Evolutionary conservation across 2,113 vertebrate species (phyloP).

Genomic region (Tauraco erythrolophus): DNA sequence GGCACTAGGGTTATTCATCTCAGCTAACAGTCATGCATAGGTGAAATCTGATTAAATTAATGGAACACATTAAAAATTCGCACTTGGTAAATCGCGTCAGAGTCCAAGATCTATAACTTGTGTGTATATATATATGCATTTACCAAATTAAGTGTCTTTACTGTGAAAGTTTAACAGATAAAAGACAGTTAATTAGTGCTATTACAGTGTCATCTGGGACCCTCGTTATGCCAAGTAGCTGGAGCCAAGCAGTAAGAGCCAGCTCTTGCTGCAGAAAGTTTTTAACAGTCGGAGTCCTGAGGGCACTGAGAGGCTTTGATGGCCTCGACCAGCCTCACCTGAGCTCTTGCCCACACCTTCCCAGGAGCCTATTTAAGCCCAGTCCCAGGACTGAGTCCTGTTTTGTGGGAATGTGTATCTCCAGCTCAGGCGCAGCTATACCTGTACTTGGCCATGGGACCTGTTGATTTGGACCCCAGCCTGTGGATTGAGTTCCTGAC

Average conservation of each 20-base stretch:
- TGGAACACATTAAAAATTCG: background rate
- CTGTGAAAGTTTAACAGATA: background rate
- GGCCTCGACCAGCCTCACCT: background rate
- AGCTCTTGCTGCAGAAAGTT: background rate
- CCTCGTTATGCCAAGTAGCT: background rate
- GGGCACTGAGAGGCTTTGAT: background rate
- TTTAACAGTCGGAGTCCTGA: background rate
- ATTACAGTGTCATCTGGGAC: background rate
- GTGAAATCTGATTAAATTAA: background rate
- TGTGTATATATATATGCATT: background rate
- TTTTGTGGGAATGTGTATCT: fast-evolving
- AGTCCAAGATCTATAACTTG: background rate
- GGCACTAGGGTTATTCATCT: background rate
- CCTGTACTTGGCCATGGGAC: fast-evolving
- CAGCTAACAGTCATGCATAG: background rate
- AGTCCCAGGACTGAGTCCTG: background rate
- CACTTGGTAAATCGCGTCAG: background rate
- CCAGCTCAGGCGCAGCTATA: fast-evolving
- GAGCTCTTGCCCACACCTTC: background rate
- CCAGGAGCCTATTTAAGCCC: background rate
- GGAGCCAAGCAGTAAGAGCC: background rate
- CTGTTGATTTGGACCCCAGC: background rate
- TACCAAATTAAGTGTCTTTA: background rate
- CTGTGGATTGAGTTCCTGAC: background rate
- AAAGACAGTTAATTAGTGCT: background rate